Percentiles rank a stretch among this genome's conserved stretches.
phyloP scores from a whole-genome alignment of 2,888 invertebrate species.

The Drosophila greeni region DNA sequence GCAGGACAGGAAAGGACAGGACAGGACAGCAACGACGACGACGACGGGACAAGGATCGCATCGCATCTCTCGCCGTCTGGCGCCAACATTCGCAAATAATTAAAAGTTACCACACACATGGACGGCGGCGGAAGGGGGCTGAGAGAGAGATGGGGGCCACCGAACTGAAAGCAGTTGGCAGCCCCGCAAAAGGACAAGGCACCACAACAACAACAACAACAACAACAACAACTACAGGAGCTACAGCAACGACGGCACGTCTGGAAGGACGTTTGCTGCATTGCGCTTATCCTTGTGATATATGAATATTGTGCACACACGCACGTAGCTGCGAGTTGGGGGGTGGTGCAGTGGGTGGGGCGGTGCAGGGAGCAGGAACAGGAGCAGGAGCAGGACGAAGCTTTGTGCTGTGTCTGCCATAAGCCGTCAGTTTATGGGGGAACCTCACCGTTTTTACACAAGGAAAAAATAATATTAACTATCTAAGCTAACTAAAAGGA shows the following conservation, averaged over 20 bases:
- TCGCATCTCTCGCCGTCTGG: constrained; percentile 72
- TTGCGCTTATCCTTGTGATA: constrained; percentile 79
- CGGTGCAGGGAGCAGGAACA: not conserved
- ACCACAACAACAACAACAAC: constrained; percentile 25
- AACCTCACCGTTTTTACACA: constrained; percentile 20
- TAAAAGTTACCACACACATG: constrained; percentile 66
- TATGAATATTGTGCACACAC: constrained; percentile 78
- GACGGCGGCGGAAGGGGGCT: constrained; percentile 4
- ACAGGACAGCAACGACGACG: constrained; percentile 20
- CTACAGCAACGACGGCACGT: constrained; percentile 57
- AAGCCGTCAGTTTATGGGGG: constrained; percentile 69
- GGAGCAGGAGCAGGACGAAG: constrained; percentile 17
- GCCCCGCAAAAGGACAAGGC: constrained; percentile 32
- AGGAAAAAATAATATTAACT: not conserved
- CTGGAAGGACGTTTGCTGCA: constrained; percentile 79
- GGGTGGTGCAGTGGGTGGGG: not conserved
- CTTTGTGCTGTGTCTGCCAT: constrained; percentile 73
- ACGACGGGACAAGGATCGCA: constrained; percentile 33
- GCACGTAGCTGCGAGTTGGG: constrained; percentile 47
- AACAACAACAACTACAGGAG: constrained; percentile 21
- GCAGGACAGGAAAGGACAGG: constrained; percentile 25
- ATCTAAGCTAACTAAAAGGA: not conserved
- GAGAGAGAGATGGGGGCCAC: constrained; percentile 17
- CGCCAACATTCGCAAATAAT: constrained; percentile 75
- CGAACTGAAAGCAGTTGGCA: constrained; percentile 38